Evolutionary conservation across 2,113 vertebrate genomes (phyloP).

Genomic region (Arizona elegans): DNA sequence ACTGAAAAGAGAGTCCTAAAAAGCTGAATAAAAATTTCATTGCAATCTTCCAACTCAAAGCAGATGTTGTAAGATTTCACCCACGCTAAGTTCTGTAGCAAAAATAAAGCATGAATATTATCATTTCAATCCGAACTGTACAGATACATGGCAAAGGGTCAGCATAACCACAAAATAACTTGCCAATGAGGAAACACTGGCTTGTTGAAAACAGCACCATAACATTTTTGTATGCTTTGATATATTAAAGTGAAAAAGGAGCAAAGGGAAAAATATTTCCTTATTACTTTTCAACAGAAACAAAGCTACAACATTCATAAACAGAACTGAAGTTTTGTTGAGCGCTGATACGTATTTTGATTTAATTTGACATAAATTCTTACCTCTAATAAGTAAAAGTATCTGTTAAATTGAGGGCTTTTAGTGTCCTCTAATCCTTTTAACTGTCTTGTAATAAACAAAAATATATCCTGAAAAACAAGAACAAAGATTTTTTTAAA

Average conservation of each 20-base stretch:
- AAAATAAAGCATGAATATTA: slow-evolving; percentile 49
- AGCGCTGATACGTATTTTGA: not conserved
- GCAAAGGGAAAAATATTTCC: not conserved
- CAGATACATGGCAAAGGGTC: not conserved
- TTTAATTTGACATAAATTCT: slow-evolving; percentile 28
- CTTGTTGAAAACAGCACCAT: not conserved
- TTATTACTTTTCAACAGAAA: not conserved
- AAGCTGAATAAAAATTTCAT: slow-evolving; percentile 99
- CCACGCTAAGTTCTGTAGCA: slow-evolving; percentile 94
- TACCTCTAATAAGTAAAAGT: slow-evolving; percentile 99
- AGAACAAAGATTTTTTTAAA: slow-evolving; percentile 39
- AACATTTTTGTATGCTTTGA: not conserved
- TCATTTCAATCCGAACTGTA: slow-evolving; percentile 9
- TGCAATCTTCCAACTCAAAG: slow-evolving; percentile 99
- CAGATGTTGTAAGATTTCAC: slow-evolving; percentile 99
- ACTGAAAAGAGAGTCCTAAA: slow-evolving; percentile 99
- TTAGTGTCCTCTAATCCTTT: slow-evolving; percentile 99
- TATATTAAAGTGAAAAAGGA: not conserved
- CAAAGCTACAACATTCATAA: not conserved
- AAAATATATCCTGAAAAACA: slow-evolving; percentile 91
- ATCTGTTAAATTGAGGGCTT: slow-evolving; percentile 99
- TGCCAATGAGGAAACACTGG: not conserved
- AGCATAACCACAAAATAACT: not conserved
- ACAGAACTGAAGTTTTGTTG: not conserved
- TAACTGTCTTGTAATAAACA: slow-evolving; percentile 98